Percentiles rank a stretch among this genome's conserved stretches.
Evolutionary conservation across 1,140 invertebrate species (phyloP).

Genomic region (Drosophila paulistorum): DNA sequence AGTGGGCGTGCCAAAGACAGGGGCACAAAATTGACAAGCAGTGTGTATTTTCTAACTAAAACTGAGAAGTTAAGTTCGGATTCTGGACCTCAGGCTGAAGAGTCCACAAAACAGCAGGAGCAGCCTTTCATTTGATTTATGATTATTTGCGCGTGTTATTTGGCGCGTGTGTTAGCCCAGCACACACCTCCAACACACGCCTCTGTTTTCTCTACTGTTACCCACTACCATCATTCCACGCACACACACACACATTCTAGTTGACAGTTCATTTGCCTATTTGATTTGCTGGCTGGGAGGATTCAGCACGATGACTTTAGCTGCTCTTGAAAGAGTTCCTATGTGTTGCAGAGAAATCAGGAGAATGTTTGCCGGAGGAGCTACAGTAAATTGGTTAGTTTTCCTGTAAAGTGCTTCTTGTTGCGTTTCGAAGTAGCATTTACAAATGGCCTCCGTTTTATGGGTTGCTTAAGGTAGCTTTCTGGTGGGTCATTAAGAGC

Average conservation of each 20-base stretch:
- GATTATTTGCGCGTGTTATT: constrained; percentile 71
- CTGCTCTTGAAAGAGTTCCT: constrained; percentile 19
- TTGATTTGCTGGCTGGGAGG: constrained; percentile 50
- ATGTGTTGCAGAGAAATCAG: constrained; percentile 41
- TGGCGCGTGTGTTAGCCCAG: constrained; percentile 47
- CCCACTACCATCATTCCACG: constrained; percentile 9
- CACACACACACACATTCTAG: constrained; percentile 49
- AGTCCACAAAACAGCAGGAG: constrained; percentile 25
- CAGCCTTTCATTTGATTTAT: constrained; percentile 58
- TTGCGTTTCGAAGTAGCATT: constrained; percentile 79
- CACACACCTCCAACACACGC: constrained; percentile 58
- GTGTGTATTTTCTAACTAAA: constrained; percentile 70
- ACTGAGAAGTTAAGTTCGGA: neutral
- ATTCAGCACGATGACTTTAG: neutral
- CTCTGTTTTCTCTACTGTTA: constrained; percentile 30
- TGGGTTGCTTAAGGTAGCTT: constrained; percentile 35
- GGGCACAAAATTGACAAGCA: constrained; percentile 58
- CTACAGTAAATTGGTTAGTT: neutral
- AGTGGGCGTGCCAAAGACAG: constrained; percentile 62
- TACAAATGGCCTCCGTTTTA: constrained; percentile 65
- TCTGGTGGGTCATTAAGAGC: constrained; percentile 56
- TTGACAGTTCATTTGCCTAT: constrained; percentile 79
- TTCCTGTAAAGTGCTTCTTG: constrained; percentile 17
- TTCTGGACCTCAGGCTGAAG: constrained; percentile 7
- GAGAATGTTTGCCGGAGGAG: constrained; percentile 19